Conservation (phyloP, 2,113 vertebrate genomes). For the Calypte anna region DNA sequence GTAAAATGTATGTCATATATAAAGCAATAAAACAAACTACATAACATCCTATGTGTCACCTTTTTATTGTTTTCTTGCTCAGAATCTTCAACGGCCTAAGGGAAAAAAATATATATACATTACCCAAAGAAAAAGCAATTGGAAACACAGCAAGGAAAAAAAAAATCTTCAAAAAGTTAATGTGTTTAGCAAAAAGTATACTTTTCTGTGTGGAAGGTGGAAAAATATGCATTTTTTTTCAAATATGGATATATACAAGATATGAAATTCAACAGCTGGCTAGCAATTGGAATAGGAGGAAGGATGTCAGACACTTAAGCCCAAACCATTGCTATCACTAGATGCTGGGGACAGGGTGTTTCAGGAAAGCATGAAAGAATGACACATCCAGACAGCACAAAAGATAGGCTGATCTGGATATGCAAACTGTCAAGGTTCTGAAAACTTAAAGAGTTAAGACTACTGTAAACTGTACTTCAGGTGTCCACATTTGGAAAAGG, state of each 20-base stretch:
- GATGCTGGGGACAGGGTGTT: not conserved
- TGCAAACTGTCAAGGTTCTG: not conserved
- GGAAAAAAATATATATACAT: conserved; percentile 75
- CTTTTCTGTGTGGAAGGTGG: not conserved
- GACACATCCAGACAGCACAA: not conserved
- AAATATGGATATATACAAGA: not conserved
- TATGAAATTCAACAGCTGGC: not conserved
- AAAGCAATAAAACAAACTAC: conserved; percentile 48
- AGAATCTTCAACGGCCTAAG: conserved; percentile 88
- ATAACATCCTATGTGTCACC: conserved; percentile 76
- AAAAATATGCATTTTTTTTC: not conserved
- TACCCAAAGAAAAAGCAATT: conserved; percentile 62
- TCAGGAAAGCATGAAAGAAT: not conserved
- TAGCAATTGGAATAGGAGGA: not conserved
- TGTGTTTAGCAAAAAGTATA: not conserved
- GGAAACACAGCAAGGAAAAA: conserved; percentile 21
- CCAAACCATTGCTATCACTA: not conserved
- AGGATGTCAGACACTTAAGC: not conserved
- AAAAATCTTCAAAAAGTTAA: not conserved
- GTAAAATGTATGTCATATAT: conserved; percentile 12
- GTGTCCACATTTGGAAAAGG: not conserved
- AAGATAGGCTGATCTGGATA: not conserved
- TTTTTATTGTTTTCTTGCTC: conserved; percentile 97
- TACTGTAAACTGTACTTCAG: not conserved
- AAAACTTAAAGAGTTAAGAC: not conserved